These are phyloP conservation scores for Glossophaga mutica DNA, from an alignment of 2,797 vertebrate genomes.

Conservation along the genomic window DNA sequence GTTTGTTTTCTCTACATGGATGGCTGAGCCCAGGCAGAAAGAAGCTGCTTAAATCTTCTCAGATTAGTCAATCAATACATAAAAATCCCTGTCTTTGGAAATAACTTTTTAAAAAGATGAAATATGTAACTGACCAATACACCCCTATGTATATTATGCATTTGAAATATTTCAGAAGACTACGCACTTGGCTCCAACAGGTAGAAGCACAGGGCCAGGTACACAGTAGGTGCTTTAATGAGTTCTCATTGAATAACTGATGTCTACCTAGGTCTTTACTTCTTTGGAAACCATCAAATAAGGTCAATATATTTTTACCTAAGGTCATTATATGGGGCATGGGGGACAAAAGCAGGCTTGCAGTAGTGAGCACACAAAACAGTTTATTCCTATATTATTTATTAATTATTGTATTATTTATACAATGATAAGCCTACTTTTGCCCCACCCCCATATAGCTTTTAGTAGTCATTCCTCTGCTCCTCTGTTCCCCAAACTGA, in stretches of 20 bases:
- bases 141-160: neutral
- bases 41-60: neutral
- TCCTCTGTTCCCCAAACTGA: neutral
- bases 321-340: neutral
- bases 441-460: neutral
- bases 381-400: neutral
- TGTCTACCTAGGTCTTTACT: neutral
- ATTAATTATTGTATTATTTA: neutral
- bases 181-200: neutral
- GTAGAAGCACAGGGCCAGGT: neutral
- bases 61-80: neutral
- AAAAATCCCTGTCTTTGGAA: neutral
- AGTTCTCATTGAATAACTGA: neutral
- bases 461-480: neutral
- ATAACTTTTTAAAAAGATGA: neutral
- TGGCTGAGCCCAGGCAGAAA: neutral
- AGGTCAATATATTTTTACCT: neutral
- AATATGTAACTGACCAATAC: neutral
- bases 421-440: neutral
- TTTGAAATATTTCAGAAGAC: neutral
- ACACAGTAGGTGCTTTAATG: neutral
- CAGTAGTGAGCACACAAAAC: neutral
- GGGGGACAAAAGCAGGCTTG: neutral
- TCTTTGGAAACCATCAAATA: neutral
- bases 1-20: neutral